Evolutionary conservation across 1,140 invertebrate species (phyloP).

Genomic region (Hyles vespertilio): DNA sequence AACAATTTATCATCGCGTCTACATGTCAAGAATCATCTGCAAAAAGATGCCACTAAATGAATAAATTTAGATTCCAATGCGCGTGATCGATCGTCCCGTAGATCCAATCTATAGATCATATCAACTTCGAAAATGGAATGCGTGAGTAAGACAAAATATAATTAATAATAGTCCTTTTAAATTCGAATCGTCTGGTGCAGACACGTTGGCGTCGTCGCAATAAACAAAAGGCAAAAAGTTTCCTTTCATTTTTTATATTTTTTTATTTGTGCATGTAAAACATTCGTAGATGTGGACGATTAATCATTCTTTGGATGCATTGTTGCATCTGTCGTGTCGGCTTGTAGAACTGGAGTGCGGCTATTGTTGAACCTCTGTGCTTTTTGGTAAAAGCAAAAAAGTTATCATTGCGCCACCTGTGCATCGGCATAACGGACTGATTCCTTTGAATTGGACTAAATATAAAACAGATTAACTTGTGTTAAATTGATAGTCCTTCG

Average conservation of each 20-base stretch:
- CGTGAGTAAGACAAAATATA: constrained; percentile 76
- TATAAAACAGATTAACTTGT: constrained; percentile 5
- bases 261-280: constrained; percentile 59
- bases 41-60: constrained; percentile 70
- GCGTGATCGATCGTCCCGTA: constrained; percentile 71
- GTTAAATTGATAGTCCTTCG: neutral
- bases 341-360: constrained; percentile 39
- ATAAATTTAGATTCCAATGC: constrained; percentile 69
- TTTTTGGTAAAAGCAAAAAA: constrained; percentile 53
- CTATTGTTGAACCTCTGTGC: constrained; percentile 54
- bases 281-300: constrained; percentile 56
- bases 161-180: constrained; percentile 70
- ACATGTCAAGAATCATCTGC: constrained; percentile 52
- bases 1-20: constrained; percentile 40
- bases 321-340: constrained; percentile 67
- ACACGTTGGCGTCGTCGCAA: constrained; percentile 71
- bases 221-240: constrained; percentile 72
- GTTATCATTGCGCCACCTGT: constrained; percentile 55
- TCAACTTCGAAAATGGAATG: constrained; percentile 70
- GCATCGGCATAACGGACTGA: constrained; percentile 48
- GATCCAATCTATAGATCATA: constrained; percentile 74
- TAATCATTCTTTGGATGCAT: constrained; percentile 63
- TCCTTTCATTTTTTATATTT: constrained; percentile 55
- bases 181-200: constrained; percentile 71
- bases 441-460: constrained; percentile 21